Evolutionary conservation across 2,113 vertebrate species (phyloP).

Genomic region (Rhinolophus ferrumequinum): DNA sequence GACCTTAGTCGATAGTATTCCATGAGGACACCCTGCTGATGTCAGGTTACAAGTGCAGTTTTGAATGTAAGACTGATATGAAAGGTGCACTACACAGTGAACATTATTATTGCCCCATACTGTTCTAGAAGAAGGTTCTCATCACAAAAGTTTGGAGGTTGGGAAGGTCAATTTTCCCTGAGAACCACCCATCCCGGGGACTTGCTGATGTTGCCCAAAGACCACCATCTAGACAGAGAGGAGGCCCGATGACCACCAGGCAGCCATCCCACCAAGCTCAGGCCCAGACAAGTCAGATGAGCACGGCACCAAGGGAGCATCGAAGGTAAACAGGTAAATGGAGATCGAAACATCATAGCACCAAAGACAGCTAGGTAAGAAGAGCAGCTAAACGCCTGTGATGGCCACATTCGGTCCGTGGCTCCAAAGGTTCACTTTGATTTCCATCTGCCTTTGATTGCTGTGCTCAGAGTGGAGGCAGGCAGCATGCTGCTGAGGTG

Average conservation of each 20-base stretch:
- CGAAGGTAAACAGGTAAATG: background rate
- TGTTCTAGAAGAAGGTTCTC: background rate
- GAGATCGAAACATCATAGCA: background rate
- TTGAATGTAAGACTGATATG: background rate
- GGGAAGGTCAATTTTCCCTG: background rate
- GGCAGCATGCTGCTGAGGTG: background rate
- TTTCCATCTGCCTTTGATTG: background rate
- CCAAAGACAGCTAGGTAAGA: background rate
- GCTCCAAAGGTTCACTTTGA: background rate
- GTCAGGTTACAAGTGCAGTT: background rate
- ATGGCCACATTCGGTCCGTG: background rate
- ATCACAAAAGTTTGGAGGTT: background rate
- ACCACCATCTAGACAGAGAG: background rate
- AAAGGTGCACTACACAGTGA: background rate
- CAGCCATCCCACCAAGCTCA: background rate
- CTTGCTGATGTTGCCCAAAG: background rate
- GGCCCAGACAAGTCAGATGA: background rate
- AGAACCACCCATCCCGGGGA: background rate
- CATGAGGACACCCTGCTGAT: background rate
- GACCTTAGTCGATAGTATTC: background rate
- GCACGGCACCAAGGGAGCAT: background rate
- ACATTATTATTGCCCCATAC: background rate
- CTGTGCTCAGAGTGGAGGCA: background rate
- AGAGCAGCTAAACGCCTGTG: background rate
- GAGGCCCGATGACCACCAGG: background rate